Base-by-base conservation (phyloP, 1,140 invertebrate genomes). In the Trichonephila inaurata region DNA sequence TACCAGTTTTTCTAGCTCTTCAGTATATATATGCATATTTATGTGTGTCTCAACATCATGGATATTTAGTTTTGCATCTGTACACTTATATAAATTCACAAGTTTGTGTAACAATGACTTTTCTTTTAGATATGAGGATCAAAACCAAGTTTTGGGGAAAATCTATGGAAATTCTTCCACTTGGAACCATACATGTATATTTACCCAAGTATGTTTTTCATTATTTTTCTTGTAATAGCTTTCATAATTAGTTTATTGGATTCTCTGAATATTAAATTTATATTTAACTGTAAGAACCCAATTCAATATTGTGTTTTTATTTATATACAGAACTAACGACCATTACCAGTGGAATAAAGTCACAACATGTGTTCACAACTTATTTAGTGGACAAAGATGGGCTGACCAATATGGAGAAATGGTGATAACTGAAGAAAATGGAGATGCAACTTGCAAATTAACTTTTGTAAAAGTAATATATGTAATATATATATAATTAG, bases 131-230 rank as follows among this genome's bases (percentile, higher is more conserved):
- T 95, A 97, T 97, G 4, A 96, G 97, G 94, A 98, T 98, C 94
- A 98, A 98, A 96, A 97, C 98, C 44, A 98, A 98, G 96, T 98
- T 98, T 96, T 98, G 98, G 98, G 98, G 98, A 91, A 98, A 98
- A 96, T 98, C 98, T 60, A 98, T 98, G 96, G 98, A 98, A 96
- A 97, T 98, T 95, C 97, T 98, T 95, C 98, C 98, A 0, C 97
- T 97, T 62, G 98, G 98, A 85, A 95, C 95, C 77, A 95, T 96
- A 81, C 95, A 95, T 86, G 94, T 95, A 40, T 88, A 95, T 64
- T 85, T 94, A 88, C 91, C 94, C 86, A 94, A 64, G 94, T 95
- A 94, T 2, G 66, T 69, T 69, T 69, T 69, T 69, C 1, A 69
- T 12, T 69, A 12, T 69, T 7, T 69, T 69, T 69, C 33, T 51